These are phyloP conservation scores for Tanytarsus gracilentus DNA, from an alignment of 2,888 invertebrate genomes.

Conservation along the genomic window DNA sequence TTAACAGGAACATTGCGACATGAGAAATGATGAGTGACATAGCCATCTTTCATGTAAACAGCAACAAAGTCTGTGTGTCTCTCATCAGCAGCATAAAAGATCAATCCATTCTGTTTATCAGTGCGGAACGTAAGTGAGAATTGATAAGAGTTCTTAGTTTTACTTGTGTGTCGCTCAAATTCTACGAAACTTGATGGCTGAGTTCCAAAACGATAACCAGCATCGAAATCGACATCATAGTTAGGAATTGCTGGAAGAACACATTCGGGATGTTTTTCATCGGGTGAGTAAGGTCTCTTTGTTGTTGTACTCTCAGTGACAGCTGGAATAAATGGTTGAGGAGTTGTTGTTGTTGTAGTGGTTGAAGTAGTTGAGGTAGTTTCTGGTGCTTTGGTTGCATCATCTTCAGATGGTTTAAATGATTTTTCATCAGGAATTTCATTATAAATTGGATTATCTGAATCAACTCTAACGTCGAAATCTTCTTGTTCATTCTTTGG, in stretches of 20 bases:
- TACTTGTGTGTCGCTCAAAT: constrained; percentile 49
- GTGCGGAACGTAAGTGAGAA: constrained; percentile 69
- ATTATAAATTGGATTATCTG: neutral
- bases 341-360: constrained; percentile 32
- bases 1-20: constrained; percentile 56
- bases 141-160: constrained; percentile 59
- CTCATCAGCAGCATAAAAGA: constrained; percentile 69
- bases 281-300: constrained; percentile 31
- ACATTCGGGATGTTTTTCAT: constrained; percentile 39
- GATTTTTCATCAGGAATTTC: neutral
- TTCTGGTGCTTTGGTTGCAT: constrained; percentile 38
- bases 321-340: no score
- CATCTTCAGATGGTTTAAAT: constrained; percentile 3
- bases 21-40: constrained; percentile 62
- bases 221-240: constrained; percentile 39
- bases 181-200: constrained; percentile 63
- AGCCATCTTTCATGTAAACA: constrained; percentile 63
- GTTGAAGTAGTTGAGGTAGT: constrained; percentile 37
- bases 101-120: constrained; percentile 62
- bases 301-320: constrained; percentile 32
- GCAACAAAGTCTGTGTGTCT: constrained; percentile 61
- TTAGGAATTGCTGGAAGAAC: constrained; percentile 39
- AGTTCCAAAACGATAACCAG: constrained; percentile 44
- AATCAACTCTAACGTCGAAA: neutral
- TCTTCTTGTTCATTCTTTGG: constrained; percentile 32